Conservation (phyloP, 2,888 invertebrate genomes). For the Seira musarum region DNA sequence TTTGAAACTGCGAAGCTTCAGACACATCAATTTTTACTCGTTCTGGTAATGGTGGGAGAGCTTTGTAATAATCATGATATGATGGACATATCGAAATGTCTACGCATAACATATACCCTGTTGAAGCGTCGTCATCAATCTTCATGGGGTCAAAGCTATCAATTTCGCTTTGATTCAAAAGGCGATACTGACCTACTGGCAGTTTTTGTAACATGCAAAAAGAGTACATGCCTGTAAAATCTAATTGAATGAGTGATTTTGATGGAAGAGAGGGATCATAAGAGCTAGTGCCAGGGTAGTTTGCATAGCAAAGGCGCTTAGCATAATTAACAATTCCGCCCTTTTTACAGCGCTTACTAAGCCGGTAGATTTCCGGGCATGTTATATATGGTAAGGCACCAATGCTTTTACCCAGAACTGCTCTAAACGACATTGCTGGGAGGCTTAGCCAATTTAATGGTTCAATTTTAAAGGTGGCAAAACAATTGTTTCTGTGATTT, state of each 20-base stretch:
- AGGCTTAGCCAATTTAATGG: neutral
- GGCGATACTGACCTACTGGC: neutral
- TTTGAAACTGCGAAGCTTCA: neutral
- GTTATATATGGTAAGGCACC: neutral
- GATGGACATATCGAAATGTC: neutral
- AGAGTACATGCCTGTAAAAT: neutral
- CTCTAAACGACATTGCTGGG: neutral
- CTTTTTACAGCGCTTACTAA: neutral
- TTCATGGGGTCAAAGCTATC: neutral
- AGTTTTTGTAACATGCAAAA: neutral
- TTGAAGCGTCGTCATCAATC: neutral
- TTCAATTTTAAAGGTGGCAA: neutral
- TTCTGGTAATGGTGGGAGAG: conserved; percentile 11
- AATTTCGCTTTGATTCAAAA: neutral
- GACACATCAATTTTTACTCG: neutral
- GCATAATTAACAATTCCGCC: neutral
- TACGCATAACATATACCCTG: neutral
- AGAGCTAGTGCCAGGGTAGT: neutral
- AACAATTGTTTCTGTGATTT: neutral
- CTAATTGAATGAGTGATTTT: conserved; percentile 3
- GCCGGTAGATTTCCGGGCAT: neutral
- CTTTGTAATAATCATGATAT: neutral
- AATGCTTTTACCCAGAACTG: neutral
- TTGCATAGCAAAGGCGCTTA: neutral
- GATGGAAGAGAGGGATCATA: neutral